Percentiles rank a stretch among this genome's conserved stretches.
Conservation (phyloP, 2,888 invertebrate species). For the Pandemis cinnamomeana region DNA sequence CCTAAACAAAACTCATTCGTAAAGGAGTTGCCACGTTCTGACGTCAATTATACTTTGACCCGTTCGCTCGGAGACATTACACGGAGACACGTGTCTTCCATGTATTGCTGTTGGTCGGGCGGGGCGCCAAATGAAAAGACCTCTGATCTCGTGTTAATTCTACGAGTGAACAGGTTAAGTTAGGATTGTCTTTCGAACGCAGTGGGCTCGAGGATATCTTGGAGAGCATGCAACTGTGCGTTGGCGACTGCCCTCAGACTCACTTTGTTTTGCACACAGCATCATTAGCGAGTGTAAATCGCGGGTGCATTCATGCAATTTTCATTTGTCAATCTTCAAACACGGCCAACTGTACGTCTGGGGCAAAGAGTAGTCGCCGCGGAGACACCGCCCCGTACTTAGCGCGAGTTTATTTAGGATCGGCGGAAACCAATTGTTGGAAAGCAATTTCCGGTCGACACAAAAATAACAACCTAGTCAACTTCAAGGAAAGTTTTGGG, state of each 20-base stretch:
- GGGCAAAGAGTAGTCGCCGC: conserved; percentile 45
- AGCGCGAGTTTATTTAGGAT: conserved; percentile 32
- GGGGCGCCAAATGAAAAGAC: too few species aligned
- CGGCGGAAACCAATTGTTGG: conserved; percentile 19
- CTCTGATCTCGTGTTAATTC: too few species aligned
- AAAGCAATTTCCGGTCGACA: conserved; percentile 21
- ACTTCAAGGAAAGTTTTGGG: conserved; percentile 22
- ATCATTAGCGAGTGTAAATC: conserved; percentile 65
- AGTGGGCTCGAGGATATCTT: too few species aligned
- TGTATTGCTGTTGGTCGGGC: too few species aligned
- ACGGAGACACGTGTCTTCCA: too few species aligned
- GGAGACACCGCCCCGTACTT: background rate
- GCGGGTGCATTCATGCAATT: conserved; percentile 67
- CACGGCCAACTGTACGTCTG: conserved; percentile 49
- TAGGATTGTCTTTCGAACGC: too few species aligned
- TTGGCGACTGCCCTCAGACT: conserved; percentile 48
- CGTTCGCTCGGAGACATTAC: too few species aligned
- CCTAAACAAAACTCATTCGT: too few species aligned
- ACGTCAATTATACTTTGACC: too few species aligned
- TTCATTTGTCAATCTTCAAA: conserved; percentile 73
- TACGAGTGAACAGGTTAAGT: too few species aligned
- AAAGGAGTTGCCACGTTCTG: too few species aligned
- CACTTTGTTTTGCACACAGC: conserved; percentile 52
- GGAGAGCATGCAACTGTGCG: conserved; percentile 16
- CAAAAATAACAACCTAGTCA: conserved; percentile 34